Evolutionary conservation across 2,113 vertebrate species (phyloP).

Genomic region (Pterocles gutturalis): DNA sequence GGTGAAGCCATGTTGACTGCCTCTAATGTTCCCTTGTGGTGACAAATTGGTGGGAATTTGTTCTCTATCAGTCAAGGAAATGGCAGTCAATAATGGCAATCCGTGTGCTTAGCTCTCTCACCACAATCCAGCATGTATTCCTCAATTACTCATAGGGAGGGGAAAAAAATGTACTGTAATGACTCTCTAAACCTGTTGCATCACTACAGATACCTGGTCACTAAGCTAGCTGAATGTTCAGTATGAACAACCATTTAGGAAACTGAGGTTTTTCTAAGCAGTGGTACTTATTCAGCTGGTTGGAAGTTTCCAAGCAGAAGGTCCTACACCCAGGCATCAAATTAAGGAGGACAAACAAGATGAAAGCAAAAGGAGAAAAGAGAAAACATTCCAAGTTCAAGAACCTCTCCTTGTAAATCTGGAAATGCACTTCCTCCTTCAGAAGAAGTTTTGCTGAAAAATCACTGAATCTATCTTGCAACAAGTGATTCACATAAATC

Average conservation of each 20-base stretch:
- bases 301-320: neutral
- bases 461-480: neutral
- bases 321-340: neutral
- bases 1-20: no score
- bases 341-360: neutral
- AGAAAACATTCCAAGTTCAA: neutral
- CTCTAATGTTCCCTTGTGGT: neutral
- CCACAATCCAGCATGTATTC: neutral
- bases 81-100: neutral
- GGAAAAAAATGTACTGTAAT: neutral
- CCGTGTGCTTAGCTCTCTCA: neutral
- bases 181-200: neutral
- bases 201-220: neutral
- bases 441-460: neutral
- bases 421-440: neutral
- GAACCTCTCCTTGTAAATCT: neutral
- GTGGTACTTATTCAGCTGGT: neutral
- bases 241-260: neutral
- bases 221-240: neutral
- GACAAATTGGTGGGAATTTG: neutral
- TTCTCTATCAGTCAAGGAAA: neutral
- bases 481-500: neutral
- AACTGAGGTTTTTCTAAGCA: neutral
- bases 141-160: neutral
- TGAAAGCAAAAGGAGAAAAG: neutral